Evolutionary conservation across 2,888 invertebrate genomes (phyloP).

Genomic region (Parascotia fuliginaria): DNA sequence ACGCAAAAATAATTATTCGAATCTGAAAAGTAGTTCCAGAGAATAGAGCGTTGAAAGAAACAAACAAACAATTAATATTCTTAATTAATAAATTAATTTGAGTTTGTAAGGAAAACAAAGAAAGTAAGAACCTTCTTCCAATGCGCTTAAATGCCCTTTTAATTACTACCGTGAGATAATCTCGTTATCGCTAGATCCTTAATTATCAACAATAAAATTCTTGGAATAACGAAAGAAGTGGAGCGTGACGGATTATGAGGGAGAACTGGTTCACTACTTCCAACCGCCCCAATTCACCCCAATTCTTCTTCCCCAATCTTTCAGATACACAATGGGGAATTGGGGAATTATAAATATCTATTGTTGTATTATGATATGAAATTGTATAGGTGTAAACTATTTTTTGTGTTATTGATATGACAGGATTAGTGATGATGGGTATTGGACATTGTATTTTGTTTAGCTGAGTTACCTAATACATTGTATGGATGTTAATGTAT

Average conservation of each 20-base stretch:
- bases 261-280: constrained; percentile 60
- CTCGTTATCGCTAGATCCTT: constrained; percentile 71
- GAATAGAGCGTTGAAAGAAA: too few relatives aligned
- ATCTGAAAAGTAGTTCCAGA: too few relatives aligned
- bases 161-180: constrained; percentile 73
- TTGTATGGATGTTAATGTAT: background rate
- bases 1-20: too few relatives aligned
- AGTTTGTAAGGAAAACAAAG: too few relatives aligned
- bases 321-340: constrained; percentile 31
- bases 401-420: constrained; percentile 3
- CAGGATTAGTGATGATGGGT: too few relatives aligned
- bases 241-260: constrained; percentile 71
- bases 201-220: constrained; percentile 78
- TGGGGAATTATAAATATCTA: constrained; percentile 34
- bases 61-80: too few relatives aligned
- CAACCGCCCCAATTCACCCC: constrained; percentile 44
- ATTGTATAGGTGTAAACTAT: constrained; percentile 18
- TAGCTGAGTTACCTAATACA: background rate
- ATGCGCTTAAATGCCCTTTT: constrained; percentile 24
- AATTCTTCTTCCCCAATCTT: constrained; percentile 31
- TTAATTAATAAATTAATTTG: too few relatives aligned
- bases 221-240: constrained; percentile 62
- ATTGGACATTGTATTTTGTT: constrained; percentile 8
- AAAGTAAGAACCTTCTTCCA: too few relatives aligned
- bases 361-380: constrained; percentile 14